Conservation (phyloP, 53 echinoderm and acorn worm genomes). For the Holothuria leucospilota region DNA sequence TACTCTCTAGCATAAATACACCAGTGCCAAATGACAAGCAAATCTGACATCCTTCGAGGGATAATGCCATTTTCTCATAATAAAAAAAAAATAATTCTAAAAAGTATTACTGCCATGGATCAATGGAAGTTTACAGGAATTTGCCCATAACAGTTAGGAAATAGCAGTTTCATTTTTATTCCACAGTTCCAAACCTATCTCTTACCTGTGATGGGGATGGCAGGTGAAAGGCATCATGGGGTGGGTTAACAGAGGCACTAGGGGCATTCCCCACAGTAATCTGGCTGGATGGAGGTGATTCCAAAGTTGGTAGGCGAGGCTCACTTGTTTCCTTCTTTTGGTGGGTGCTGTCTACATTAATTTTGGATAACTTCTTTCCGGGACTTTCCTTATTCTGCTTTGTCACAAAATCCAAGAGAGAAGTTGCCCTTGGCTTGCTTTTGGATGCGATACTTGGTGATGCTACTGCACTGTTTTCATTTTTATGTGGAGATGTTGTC, state of each 20-base stretch:
- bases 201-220: conserved; percentile 85
- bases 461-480: not conserved
- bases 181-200: too few relatives aligned
- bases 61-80: too few relatives aligned
- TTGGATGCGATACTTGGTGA: not conserved
- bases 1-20: too few relatives aligned
- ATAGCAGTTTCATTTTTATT: too few relatives aligned
- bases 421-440: conserved; percentile 34
- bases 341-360: not conserved
- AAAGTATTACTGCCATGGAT: too few relatives aligned
- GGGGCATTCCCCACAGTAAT: not conserved
- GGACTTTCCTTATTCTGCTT: conserved; percentile 1
- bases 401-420: conserved; percentile 79
- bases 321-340: not conserved
- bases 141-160: too few relatives aligned
- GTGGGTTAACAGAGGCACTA: not conserved
- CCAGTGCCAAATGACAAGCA: too few relatives aligned
- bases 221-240: conserved; percentile 8
- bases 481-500: not conserved
- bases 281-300: conserved; percentile 43
- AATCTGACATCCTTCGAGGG: too few relatives aligned
- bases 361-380: not conserved
- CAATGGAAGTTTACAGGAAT: too few relatives aligned
- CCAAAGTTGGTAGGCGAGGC: conserved; percentile 31
- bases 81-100: too few relatives aligned